A percentile compares a stretch with the other conserved stretches of the same genome.
Conservation (phyloP, 2,888 invertebrate genomes). For the Agriotes lineatus region DNA sequence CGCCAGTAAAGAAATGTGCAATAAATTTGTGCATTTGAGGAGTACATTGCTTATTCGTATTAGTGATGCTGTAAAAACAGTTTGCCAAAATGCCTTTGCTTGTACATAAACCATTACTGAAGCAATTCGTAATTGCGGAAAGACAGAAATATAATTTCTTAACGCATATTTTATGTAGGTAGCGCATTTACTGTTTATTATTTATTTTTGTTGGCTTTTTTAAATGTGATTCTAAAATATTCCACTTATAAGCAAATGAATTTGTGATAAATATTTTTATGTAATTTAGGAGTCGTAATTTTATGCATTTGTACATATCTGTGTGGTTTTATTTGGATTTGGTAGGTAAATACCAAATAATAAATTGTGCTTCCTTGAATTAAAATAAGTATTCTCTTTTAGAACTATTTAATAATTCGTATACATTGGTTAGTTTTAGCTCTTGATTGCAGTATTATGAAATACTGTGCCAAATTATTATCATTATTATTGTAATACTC, state of each 20-base stretch:
- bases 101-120: slow-evolving; percentile 26
- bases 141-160: slow-evolving; percentile 49
- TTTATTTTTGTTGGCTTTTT: slow-evolving; percentile 60
- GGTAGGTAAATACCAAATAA: slow-evolving; percentile 33
- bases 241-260: slow-evolving; percentile 64
- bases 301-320: slow-evolving; percentile 44
- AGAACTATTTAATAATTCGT: slow-evolving; percentile 23
- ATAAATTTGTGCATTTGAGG: slow-evolving; percentile 35
- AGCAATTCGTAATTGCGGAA: slow-evolving; percentile 39
- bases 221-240: slow-evolving; percentile 64
- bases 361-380: slow-evolving; percentile 42
- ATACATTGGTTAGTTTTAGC: slow-evolving; percentile 43
- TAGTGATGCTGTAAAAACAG: slow-evolving; percentile 21
- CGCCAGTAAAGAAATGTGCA: slow-evolving; percentile 32
- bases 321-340: slow-evolving; percentile 43
- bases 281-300: slow-evolving; percentile 41
- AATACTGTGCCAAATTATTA: slow-evolving; percentile 62
- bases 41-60: background rate
- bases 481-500: slow-evolving; percentile 42
- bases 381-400: slow-evolving; percentile 31
- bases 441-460: slow-evolving; percentile 57
- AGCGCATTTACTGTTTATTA: slow-evolving; percentile 46
- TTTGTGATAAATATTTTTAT: slow-evolving; percentile 62
- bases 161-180: slow-evolving; percentile 53
- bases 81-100: slow-evolving; percentile 41